Percentiles rank a stretch among this genome's conserved stretches.
Conservation (phyloP, 2,888 invertebrate species). For the Luperina nickerlii region DNA sequence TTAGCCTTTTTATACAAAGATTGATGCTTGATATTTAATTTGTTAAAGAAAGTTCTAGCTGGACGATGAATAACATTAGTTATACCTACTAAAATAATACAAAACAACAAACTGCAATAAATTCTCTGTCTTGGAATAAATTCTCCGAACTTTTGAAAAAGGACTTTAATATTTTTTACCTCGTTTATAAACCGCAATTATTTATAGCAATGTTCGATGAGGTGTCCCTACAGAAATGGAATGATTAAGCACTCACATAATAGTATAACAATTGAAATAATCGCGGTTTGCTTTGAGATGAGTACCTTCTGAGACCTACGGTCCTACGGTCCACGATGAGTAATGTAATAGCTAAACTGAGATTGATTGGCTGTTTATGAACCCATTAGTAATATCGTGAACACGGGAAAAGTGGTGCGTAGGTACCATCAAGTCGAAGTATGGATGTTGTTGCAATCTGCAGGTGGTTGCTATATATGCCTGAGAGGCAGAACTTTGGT, state of each 20-base stretch:
- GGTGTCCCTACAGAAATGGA: constrained; percentile 18
- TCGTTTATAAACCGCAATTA: constrained; percentile 20
- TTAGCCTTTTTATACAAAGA: neutral
- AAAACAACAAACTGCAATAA: neutral
- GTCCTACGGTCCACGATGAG: constrained; percentile 4
- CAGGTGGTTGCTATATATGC: neutral
- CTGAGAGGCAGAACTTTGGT: neutral
- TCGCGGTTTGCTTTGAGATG: constrained; percentile 21
- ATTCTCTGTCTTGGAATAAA: neutral
- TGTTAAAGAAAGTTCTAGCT: neutral
- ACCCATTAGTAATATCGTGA: constrained; percentile 16
- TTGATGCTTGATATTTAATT: no score
- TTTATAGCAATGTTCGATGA: constrained; percentile 32
- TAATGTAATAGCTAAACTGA: constrained; percentile 27
- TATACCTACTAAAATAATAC: neutral
- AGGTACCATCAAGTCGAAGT: neutral
- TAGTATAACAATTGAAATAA: constrained; percentile 3
- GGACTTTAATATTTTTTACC: neutral
- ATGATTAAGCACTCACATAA: constrained; percentile 5
- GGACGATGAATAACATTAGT: neutral
- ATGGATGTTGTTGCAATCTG: neutral
- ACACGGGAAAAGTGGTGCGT: neutral
- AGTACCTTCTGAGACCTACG: neutral
- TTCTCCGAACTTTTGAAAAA: constrained; percentile 7
- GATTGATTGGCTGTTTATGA: constrained; percentile 27